Base-by-base conservation (phyloP, 2,888 invertebrate genomes). In the Drosophila recens region DNA sequence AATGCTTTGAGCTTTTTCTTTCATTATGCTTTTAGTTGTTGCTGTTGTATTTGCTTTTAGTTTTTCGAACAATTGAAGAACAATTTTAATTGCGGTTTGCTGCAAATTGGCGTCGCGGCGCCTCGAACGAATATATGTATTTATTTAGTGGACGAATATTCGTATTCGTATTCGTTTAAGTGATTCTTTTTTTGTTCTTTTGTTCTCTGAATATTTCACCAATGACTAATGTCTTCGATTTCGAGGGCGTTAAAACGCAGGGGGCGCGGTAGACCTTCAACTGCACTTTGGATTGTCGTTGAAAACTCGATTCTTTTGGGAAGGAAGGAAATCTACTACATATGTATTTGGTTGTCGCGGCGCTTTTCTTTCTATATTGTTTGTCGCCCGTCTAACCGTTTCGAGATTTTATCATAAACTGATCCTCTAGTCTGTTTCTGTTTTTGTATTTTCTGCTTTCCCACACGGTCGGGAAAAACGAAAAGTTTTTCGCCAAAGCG, bases 341-440 rank as follows among this genome's bases (percentile, higher is more conserved):
- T n/a, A 38, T 61, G 62, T 52, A 38, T 61, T 67, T 53, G 30
- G 20, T 46, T 64, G 17, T 38, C 46, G 66, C 66, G 68, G 58
- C 59, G 67, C 43, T 75, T 69, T 63, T 52, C 62, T 63, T 59
- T 65, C 62, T 62, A 40, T 68, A 69, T 57, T 69, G 57, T 69
- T 75, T 72, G 73, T 72, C 73, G 80, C 72, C 82, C 90, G 88
- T 90, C 90, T 89, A 87, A 90, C 80, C 90, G 89, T 81, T 79
- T 89, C 90, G 91, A 90, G 91, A 90, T 89, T 89, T 90, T 83
- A 91, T 91, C 89, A 91, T 89, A 89, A 91, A 92, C 92, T 92
- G 90, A 91, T 83, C 80, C 84, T 77, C 68, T 54, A 67, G 77
- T 67, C 75, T 72, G 67, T 70, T 66, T 68, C 67, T 72, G 72